phyloP scores from a whole-genome alignment of 1,140 invertebrate species.

The Zaprionus kolodkinae region DNA sequence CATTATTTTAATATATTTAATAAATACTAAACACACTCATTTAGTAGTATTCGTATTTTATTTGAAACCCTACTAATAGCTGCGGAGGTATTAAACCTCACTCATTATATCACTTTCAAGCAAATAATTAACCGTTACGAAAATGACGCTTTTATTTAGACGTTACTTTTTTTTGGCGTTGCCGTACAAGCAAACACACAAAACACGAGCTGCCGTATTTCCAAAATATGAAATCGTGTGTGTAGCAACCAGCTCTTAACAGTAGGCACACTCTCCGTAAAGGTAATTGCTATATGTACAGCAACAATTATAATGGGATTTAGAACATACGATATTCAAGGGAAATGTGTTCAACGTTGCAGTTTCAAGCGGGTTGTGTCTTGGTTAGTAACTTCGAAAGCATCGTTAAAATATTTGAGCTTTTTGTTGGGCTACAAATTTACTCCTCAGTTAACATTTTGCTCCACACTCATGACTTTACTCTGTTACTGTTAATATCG shows the following conservation, averaged over 20 bases:
- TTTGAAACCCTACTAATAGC: no score
- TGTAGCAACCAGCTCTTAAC: background rate
- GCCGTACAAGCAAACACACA: background rate
- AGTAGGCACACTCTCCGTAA: background rate
- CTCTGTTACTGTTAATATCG: background rate
- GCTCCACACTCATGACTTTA: background rate
- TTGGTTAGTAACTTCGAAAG: background rate
- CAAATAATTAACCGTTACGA: slow-evolving; percentile 1
- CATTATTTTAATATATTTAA: background rate
- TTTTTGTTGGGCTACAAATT: background rate
- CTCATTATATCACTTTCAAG: no score
- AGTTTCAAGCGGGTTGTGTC: background rate
- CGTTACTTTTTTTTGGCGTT: slow-evolving; percentile 8
- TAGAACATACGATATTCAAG: slow-evolving; percentile 35
- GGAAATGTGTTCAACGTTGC: background rate
- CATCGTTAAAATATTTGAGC: background rate
- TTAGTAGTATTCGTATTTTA: no score
- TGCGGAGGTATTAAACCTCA: background rate
- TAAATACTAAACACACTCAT: no score
- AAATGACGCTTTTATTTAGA: background rate
- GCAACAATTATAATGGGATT: background rate
- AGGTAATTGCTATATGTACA: background rate
- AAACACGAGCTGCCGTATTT: background rate
- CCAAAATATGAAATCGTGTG: background rate
- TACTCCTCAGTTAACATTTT: slow-evolving; percentile 1